A percentile compares a stretch with the other conserved stretches of the same genome.
Conservation (phyloP, 2,113 vertebrate species). For the Orycteropus afer region DNA sequence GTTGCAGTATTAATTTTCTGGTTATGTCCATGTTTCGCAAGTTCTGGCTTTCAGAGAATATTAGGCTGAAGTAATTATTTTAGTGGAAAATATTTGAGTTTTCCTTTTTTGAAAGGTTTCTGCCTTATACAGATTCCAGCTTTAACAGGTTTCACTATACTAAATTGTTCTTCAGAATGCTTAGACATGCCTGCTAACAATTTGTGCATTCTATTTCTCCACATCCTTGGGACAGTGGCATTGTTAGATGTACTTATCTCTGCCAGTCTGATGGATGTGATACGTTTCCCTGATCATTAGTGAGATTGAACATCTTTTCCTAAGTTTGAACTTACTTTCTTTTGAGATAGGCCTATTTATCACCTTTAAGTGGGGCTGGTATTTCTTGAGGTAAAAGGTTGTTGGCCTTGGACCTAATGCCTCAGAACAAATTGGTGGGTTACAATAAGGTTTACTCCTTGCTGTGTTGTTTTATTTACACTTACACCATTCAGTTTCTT, state of each 20-base stretch:
- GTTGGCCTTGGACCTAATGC: background rate
- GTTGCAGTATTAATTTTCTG: too few species aligned
- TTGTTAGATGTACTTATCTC: background rate
- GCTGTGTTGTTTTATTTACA: background rate
- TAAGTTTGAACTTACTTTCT: background rate
- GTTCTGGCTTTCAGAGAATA: too few species aligned
- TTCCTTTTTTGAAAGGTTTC: too few species aligned
- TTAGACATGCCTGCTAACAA: background rate
- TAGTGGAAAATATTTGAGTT: too few species aligned
- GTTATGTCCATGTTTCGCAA: too few species aligned
- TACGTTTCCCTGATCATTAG: background rate
- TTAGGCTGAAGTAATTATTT: too few species aligned
- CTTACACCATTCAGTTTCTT: background rate
- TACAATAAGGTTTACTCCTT: background rate
- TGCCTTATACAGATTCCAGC: too few species aligned
- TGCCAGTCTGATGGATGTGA: background rate
- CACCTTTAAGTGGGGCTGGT: background rate
- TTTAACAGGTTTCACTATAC: too few species aligned
- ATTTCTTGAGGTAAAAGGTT: background rate
- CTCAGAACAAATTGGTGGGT: background rate
- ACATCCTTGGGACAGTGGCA: background rate
- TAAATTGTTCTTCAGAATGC: background rate
- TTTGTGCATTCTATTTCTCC: background rate
- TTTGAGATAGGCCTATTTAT: background rate
- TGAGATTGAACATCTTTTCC: background rate